Percentiles rank a stretch among this genome's conserved stretches.
Conservation (phyloP, 2,113 vertebrate genomes). For the Ailurus styani region DNA sequence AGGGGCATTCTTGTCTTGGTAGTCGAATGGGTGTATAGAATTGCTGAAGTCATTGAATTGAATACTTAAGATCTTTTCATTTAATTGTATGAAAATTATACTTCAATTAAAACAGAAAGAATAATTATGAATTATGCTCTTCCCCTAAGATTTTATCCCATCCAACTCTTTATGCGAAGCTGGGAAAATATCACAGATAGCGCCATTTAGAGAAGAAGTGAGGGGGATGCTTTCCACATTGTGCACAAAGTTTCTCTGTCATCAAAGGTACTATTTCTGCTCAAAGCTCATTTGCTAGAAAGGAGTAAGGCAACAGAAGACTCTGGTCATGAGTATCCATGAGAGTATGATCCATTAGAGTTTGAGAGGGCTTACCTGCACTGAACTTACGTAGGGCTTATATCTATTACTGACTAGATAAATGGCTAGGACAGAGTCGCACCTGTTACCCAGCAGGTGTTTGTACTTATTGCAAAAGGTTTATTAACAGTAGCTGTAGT, state of each 20-base stretch:
- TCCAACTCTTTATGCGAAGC: not conserved
- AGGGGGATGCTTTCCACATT: not conserved
- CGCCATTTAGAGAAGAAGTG: not conserved
- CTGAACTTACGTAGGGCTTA: not conserved
- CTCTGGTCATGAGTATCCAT: not conserved
- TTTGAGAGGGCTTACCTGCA: not conserved
- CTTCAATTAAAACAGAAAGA: not conserved
- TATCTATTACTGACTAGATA: not conserved
- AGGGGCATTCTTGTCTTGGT: not conserved
- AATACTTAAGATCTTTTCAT: not conserved
- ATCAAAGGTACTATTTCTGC: not conserved
- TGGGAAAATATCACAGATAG: not conserved
- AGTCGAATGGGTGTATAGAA: not conserved
- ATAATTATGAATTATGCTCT: not conserved
- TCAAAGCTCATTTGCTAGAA: not conserved
- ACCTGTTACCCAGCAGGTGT: not conserved
- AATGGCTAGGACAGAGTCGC: not conserved
- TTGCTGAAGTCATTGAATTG: not conserved
- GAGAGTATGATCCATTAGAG: not conserved
- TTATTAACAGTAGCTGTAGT: not conserved
- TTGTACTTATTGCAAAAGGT: not conserved
- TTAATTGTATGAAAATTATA: not conserved
- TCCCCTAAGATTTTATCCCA: not conserved
- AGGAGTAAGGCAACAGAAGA: not conserved
- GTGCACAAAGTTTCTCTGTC: not conserved